These are phyloP conservation scores for Brachypteracias leptosomus DNA, from an alignment of 2,113 vertebrate species.

Conservation along the genomic window DNA sequence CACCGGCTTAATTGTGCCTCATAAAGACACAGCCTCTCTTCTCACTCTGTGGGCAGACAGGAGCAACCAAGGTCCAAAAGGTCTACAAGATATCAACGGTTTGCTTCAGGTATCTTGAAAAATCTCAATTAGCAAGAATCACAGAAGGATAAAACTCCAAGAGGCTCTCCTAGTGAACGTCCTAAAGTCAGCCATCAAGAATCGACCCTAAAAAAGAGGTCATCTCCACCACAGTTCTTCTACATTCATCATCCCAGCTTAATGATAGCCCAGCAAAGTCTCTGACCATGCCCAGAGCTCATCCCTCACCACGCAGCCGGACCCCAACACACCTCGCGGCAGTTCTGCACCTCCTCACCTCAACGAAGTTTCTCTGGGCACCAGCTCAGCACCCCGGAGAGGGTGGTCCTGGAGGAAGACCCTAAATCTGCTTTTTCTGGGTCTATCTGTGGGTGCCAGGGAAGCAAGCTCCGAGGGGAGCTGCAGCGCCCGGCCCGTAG, in stretches of 20 bases:
- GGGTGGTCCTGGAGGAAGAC: rapidly evolving
- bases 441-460: rapidly evolving
- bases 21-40: neutral
- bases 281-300: rapidly evolving
- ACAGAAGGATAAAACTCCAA: neutral
- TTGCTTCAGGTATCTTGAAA: neutral
- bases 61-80: neutral
- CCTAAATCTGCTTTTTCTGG: rapidly evolving
- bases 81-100: neutral
- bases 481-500: rapidly evolving
- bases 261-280: rapidly evolving
- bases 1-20: neutral
- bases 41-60: neutral
- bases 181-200: neutral
- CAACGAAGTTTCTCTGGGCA: rapidly evolving
- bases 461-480: rapidly evolving
- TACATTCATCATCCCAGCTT: rapidly evolving
- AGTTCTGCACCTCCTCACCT: rapidly evolving
- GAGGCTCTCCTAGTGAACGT: rapidly evolving
- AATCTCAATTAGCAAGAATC: neutral
- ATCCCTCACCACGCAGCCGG: rapidly evolving
- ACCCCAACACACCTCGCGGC: rapidly evolving
- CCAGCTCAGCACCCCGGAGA: no score
- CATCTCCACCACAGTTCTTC: rapidly evolving
- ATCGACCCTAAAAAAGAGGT: neutral